Evolutionary conservation across 2,797 vertebrate genomes (phyloP).

Genomic region (Lutra lutra): DNA sequence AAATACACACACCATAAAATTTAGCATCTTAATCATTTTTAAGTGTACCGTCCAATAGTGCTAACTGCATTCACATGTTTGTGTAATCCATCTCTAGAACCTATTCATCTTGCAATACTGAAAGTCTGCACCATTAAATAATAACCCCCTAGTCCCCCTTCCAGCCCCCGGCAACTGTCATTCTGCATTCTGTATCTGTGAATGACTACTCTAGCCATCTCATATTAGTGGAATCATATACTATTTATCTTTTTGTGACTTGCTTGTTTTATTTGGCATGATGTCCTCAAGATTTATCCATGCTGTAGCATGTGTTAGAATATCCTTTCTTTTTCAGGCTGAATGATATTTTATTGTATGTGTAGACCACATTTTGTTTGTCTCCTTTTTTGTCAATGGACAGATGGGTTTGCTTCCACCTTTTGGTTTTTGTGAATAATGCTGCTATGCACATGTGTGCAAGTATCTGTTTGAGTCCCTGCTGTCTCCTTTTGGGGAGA

Average conservation of each 20-base stretch:
- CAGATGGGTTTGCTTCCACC: background rate
- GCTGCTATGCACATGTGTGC: background rate
- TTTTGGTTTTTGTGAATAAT: background rate
- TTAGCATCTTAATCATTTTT: background rate
- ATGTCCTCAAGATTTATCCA: background rate
- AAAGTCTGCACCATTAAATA: background rate
- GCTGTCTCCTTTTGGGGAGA: background rate
- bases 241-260: background rate
- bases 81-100: background rate
- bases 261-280: background rate
- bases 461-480: background rate
- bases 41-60: background rate
- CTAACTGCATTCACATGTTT: background rate
- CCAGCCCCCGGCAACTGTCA: no score
- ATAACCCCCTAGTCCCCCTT: background rate
- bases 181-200: background rate
- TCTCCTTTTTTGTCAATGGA: background rate
- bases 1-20: conserved; percentile 6
- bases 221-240: background rate
- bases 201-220: background rate
- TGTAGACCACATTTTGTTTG: background rate
- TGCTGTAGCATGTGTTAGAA: background rate
- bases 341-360: background rate
- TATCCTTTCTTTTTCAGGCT: background rate
- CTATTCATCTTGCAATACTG: background rate